Evolutionary conservation across 2,113 vertebrate species (phyloP).

Genomic region (Macheiramphus alcinus): DNA sequence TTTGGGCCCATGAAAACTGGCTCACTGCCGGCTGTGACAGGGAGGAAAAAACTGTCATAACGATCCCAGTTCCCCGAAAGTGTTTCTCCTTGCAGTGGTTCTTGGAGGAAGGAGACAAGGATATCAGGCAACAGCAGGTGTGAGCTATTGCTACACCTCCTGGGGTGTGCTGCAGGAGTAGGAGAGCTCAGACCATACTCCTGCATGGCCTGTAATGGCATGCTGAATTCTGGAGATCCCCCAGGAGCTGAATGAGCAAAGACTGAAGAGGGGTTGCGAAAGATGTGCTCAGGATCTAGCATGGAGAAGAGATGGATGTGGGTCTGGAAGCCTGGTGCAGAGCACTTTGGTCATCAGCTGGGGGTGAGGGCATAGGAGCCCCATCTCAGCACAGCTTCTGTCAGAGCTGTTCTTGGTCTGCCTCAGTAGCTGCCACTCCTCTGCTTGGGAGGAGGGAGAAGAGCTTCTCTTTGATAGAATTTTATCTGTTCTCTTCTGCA

Average conservation of each 20-base stretch:
- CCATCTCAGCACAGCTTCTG: not conserved
- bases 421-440: not conserved
- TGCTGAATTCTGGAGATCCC: not conserved
- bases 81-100: not conserved
- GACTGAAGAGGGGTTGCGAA: not conserved
- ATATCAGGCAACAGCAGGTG: not conserved
- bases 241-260: not conserved
- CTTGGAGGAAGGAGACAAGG: not conserved
- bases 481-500: constrained; percentile 6
- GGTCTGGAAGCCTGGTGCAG: not conserved
- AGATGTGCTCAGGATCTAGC: fast-evolving
- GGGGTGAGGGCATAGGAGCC: not conserved
- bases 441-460: not conserved
- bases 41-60: not conserved
- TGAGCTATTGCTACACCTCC: not conserved
- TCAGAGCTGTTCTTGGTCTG: not conserved
- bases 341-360: not conserved
- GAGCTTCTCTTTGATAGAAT: not conserved
- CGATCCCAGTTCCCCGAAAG: fast-evolving
- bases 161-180: not conserved
- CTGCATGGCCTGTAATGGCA: fast-evolving
- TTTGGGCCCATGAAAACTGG: not conserved
- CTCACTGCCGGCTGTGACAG: not conserved
- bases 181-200: not conserved
- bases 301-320: fast-evolving